Percentiles rank a stretch among this genome's conserved stretches.
Evolutionary conservation across 1,140 invertebrate species (phyloP).

Genomic region (Calephelis nemesis): DNA sequence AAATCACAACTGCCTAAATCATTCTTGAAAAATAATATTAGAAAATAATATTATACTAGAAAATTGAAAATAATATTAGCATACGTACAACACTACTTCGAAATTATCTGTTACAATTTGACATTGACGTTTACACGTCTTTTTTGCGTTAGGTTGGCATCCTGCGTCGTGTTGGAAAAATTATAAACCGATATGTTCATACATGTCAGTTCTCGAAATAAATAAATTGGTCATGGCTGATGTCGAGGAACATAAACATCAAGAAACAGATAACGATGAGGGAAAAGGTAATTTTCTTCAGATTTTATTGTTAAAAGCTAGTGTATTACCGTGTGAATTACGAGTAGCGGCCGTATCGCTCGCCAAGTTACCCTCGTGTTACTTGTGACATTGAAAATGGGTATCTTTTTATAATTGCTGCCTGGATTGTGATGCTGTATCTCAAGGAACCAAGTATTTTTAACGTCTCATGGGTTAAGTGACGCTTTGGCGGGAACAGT

Average conservation of each 20-base stretch:
- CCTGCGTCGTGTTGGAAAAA: constrained; percentile 75
- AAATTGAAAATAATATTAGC: too few species aligned
- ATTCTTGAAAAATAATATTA: too few species aligned
- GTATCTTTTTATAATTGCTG: constrained; percentile 77
- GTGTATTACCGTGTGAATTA: constrained; percentile 52
- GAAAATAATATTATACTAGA: too few species aligned
- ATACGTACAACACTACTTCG: not conserved
- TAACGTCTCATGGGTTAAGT: constrained; percentile 48
- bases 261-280: constrained; percentile 71
- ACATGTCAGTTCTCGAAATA: constrained; percentile 72
- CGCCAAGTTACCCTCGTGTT: constrained; percentile 66
- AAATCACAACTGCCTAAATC: too few species aligned
- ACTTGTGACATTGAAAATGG: constrained; percentile 74
- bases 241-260: constrained; percentile 71
- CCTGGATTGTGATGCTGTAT: constrained; percentile 70
- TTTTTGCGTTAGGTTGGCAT: constrained; percentile 55
- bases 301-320: constrained; percentile 63
- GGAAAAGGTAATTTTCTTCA: constrained; percentile 74
- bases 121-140: constrained; percentile 49
- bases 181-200: constrained; percentile 74
- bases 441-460: constrained; percentile 54
- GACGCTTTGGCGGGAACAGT: constrained; percentile 37
- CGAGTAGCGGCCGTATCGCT: constrained; percentile 46
- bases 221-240: constrained; percentile 78
- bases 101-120: constrained; percentile 1